phyloP scores from a whole-genome alignment of 2,797 vertebrate species.

The Orientallactaga sibirica region DNA sequence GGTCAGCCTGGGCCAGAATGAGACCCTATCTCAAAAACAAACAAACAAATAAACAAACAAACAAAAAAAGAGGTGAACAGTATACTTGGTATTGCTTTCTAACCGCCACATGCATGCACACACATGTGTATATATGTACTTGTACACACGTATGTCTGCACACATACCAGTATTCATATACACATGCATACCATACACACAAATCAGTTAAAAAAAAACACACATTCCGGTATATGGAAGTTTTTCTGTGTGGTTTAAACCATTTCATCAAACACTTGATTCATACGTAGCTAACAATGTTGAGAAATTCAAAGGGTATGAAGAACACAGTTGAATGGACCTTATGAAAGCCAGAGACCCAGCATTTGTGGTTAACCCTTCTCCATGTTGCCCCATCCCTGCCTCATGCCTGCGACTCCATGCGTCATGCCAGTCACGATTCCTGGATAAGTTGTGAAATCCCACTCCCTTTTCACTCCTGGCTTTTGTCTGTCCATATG shows the following conservation, averaged over 20 bases:
- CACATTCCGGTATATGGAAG: neutral
- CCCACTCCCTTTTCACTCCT: neutral
- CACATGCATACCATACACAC: neutral
- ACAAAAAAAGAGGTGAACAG: no score
- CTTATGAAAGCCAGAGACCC: neutral
- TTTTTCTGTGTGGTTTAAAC: constrained; percentile 33
- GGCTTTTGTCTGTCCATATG: neutral
- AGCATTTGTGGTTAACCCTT: neutral
- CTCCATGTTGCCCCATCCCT: neutral
- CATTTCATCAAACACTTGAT: neutral
- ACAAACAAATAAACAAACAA: no score
- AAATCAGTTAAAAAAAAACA: constrained; percentile 3
- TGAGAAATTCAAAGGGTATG: neutral
- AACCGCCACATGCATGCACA: no score
- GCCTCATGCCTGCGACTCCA: no score
- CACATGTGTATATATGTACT: no score
- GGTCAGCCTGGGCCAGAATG: no score
- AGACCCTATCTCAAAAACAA: no score
- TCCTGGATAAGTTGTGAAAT: neutral
- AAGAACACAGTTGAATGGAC: neutral
- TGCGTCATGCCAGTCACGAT: neutral
- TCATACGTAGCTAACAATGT: neutral
- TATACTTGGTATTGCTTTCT: no score
- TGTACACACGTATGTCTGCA: no score
- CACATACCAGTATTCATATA: no score